phyloP scores from a whole-genome alignment of 2,888 invertebrate genomes.

The Cantharis rufa region DNA sequence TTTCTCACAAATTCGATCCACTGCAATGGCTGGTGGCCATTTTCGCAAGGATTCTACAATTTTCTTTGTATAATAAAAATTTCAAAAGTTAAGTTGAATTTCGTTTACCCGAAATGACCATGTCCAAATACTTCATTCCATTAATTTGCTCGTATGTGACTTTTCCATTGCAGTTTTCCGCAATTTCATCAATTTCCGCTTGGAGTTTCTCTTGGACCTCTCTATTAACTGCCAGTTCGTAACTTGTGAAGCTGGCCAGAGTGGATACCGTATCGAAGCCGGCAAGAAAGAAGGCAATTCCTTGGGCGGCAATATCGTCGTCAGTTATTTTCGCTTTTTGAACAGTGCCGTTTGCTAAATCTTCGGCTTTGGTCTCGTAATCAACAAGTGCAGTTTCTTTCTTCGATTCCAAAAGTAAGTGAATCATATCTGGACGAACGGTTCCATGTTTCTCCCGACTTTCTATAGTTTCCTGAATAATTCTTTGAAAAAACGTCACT shows the following conservation, averaged over 20 bases:
- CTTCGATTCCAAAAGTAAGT: conserved; percentile 25
- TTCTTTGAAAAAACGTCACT: conserved; percentile 29
- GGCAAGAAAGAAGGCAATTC: not conserved
- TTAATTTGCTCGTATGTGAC: not conserved
- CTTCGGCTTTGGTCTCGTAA: not conserved
- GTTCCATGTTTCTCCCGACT: not conserved
- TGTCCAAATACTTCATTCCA: conserved; percentile 6
- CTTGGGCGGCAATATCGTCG: conserved; percentile 6
- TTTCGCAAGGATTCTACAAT: conserved; percentile 49
- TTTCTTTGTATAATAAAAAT: not conserved
- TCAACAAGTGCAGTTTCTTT: conserved; percentile 4
- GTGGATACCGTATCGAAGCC: conserved; percentile 1
- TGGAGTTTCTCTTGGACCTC: not conserved
- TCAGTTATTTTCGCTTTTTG: not conserved
- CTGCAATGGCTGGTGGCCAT: too few species aligned
- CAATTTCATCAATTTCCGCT: not conserved
- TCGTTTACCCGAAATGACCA: conserved; percentile 3
- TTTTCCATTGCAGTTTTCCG: not conserved
- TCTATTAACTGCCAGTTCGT: conserved; percentile 2
- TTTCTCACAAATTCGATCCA: too few species aligned
- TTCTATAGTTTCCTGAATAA: conserved; percentile 32
- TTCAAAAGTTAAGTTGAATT: not conserved
- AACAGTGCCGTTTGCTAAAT: not conserved
- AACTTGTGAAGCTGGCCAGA: not conserved
- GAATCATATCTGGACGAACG: conserved; percentile 21